Evolutionary conservation across 2,888 invertebrate genomes (phyloP).

Genomic region (Bellardia bayeri): DNA sequence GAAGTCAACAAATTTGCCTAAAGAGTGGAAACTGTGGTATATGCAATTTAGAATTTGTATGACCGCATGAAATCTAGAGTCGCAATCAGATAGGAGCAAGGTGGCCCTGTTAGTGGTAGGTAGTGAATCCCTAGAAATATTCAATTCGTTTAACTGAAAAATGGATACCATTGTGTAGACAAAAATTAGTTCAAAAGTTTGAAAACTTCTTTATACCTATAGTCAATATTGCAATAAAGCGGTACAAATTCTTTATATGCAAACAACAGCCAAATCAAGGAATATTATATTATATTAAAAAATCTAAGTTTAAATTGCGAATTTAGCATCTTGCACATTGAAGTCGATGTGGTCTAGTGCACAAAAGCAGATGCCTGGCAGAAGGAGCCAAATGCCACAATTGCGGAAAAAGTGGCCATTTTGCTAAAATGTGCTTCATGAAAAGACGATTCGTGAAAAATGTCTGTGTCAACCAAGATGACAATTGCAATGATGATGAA

Average conservation of each 20-base stretch:
- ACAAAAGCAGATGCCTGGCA: background rate
- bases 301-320: slow-evolving; percentile 39
- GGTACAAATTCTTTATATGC: slow-evolving; percentile 31
- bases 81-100: slow-evolving; percentile 34
- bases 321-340: slow-evolving; percentile 45
- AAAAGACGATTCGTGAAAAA: slow-evolving; percentile 5
- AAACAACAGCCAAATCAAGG: slow-evolving; percentile 6
- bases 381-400: background rate
- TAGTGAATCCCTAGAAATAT: slow-evolving; percentile 15
- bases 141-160: slow-evolving; percentile 29
- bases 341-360: background rate
- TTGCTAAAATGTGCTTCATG: slow-evolving; percentile 16
- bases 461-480: background rate
- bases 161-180: background rate
- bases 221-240: slow-evolving; percentile 28
- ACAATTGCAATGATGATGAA: background rate
- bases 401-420: slow-evolving; percentile 11
- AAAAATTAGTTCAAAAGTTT: slow-evolving; percentile 3
- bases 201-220: slow-evolving; percentile 20
- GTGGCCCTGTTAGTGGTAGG: slow-evolving; percentile 42
- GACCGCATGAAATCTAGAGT: slow-evolving; percentile 29
- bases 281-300: slow-evolving; percentile 7
- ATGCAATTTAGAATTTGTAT: slow-evolving; percentile 46
- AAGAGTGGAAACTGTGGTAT: slow-evolving; percentile 55
- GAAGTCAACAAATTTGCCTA: slow-evolving; percentile 37